phyloP scores from a whole-genome alignment of 92 coral and sea anemone species.

The Plumapathes pennacea region DNA sequence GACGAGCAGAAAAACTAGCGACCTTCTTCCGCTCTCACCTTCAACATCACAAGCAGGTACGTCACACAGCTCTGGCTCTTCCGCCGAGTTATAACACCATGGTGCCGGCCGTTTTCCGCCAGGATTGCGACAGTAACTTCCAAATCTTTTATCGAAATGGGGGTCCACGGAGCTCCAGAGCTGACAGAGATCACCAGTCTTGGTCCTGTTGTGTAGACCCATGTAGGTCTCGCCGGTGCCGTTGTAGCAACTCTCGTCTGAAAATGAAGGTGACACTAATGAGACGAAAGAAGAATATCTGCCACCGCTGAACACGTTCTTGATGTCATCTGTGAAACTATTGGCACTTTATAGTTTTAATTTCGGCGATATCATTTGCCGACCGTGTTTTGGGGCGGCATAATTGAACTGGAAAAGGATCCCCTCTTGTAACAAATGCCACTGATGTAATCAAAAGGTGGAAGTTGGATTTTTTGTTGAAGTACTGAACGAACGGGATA shows the following conservation, averaged over 20 bases:
- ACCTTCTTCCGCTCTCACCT: conserved; percentile 14
- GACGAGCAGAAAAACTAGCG: too few relatives aligned
- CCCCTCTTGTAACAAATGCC: too few relatives aligned
- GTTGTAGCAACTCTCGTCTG: conserved; percentile 63
- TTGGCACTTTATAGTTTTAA: too few relatives aligned
- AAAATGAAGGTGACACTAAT: conserved; percentile 18
- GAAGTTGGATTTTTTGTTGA: too few relatives aligned
- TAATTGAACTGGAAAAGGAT: too few relatives aligned
- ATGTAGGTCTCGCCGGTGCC: conserved; percentile 56
- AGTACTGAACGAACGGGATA: too few relatives aligned
- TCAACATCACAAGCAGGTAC: conserved; percentile 57
- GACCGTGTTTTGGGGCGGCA: too few relatives aligned
- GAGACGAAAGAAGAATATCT: background rate
- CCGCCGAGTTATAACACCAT: conserved; percentile 64
- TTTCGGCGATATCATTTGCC: too few relatives aligned
- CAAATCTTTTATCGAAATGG: conserved; percentile 29
- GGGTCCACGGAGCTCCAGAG: conserved; percentile 45
- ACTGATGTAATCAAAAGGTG: too few relatives aligned
- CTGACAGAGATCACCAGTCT: conserved; percentile 65
- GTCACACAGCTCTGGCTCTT: conserved; percentile 60
- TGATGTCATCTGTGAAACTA: too few relatives aligned
- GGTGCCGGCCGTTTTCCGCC: conserved; percentile 47
- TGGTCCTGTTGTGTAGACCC: conserved; percentile 66
- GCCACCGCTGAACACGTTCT: background rate
- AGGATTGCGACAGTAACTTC: conserved; percentile 88